Evolutionary conservation across 2,888 invertebrate genomes (phyloP).

Genomic region (Drosophila mettleri): DNA sequence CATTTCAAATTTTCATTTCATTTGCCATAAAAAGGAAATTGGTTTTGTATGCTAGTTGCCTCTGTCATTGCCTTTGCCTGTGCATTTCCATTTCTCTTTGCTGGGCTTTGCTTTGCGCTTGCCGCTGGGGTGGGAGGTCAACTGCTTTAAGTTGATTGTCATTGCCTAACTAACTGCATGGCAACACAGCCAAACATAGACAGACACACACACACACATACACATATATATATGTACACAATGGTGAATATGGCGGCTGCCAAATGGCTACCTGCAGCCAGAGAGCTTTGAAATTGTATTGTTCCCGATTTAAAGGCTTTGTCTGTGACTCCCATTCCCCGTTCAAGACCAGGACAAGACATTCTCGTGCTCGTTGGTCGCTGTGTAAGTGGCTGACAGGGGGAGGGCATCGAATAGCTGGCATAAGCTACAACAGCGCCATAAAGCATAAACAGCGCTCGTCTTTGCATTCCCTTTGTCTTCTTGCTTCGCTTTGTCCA

Average conservation of each 20-base stretch:
- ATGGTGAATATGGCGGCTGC: conserved; percentile 19
- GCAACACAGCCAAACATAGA: conserved; percentile 8
- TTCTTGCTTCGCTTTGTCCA: conserved; percentile 2
- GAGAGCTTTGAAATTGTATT: conserved; percentile 42
- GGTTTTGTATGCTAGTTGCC: conserved; percentile 74
- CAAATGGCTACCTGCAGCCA: conserved; percentile 41
- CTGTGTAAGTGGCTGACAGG: not conserved
- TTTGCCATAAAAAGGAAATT: conserved; percentile 81
- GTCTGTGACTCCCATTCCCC: conserved; percentile 27
- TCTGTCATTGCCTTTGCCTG: conserved; percentile 29
- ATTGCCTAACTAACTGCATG: conserved; percentile 55
- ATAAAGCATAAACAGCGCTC: conserved; percentile 8
- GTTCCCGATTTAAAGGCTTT: conserved; percentile 43
- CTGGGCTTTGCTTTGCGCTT: not conserved
- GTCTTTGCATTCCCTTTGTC: conserved; percentile 1
- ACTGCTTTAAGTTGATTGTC: conserved; percentile 51
- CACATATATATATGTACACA: not conserved
- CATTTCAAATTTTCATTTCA: conserved; percentile 81
- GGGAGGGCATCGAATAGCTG: not conserved
- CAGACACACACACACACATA: conserved; percentile 1
- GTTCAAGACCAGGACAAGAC: conserved; percentile 14
- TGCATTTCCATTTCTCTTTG: conserved; percentile 17
- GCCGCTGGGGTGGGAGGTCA: not conserved
- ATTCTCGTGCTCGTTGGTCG: conserved; percentile 1
- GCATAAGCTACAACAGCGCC: conserved; percentile 11